phyloP scores from a whole-genome alignment of 2,888 invertebrate genomes.

The Tetragonisca angustula region DNA sequence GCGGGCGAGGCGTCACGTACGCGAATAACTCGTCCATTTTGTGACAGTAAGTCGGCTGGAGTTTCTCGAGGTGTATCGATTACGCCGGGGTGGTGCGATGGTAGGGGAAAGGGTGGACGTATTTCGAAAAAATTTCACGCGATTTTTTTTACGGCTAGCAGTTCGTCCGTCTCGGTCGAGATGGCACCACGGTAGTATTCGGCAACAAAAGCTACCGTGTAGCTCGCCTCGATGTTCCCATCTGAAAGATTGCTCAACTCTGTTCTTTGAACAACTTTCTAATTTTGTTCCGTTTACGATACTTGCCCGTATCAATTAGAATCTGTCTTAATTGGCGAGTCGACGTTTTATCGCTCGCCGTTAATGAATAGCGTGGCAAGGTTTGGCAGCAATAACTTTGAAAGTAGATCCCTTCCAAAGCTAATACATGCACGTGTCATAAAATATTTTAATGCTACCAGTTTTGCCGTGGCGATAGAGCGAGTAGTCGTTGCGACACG shows the following conservation, averaged over 20 bases:
- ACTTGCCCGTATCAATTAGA: not conserved
- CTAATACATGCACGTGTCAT: not conserved
- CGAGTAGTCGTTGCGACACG: not conserved
- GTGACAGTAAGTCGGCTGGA: not conserved
- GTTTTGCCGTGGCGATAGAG: not conserved
- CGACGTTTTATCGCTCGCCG: not conserved
- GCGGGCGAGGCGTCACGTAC: not conserved
- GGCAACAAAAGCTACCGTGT: not conserved
- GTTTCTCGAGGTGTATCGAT: not conserved
- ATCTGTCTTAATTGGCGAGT: not conserved
- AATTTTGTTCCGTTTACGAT: not conserved
- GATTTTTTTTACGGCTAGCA: slow-evolving; percentile 17
- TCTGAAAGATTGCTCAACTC: not conserved
- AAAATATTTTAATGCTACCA: not conserved
- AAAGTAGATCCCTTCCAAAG: not conserved
- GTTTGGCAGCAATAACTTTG: not conserved
- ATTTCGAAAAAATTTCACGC: slow-evolving; percentile 29
- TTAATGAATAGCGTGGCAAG: not conserved
- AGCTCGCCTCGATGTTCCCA: rapidly evolving
- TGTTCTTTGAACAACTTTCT: not conserved
- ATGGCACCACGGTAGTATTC: slow-evolving; percentile 54
- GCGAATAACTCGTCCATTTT: not conserved
- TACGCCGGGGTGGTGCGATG: not conserved
- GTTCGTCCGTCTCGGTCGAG: slow-evolving; percentile 33
- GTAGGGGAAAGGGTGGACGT: slow-evolving; percentile 3